A percentile compares a stretch with the other conserved stretches of the same genome.
phyloP scores from a whole-genome alignment of 2,113 vertebrate species.

The Muscicapa adusta region DNA sequence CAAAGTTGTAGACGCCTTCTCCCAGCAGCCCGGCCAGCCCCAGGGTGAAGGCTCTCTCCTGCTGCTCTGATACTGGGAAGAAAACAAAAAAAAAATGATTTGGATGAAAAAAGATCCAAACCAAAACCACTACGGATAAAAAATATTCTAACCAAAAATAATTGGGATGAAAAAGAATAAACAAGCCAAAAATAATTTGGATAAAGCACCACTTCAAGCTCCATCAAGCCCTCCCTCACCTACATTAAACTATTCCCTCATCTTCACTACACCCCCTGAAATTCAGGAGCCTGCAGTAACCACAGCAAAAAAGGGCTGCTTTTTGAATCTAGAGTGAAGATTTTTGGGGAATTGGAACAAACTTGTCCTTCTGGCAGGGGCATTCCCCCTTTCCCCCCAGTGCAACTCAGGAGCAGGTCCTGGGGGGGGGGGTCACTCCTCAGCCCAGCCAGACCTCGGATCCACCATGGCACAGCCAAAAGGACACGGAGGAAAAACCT shows the following conservation, averaged over 20 bases:
- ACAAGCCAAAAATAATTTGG: background rate
- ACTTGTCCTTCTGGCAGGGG: background rate
- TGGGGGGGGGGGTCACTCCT: fast-evolving
- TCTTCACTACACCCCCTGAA: background rate
- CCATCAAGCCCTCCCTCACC: background rate
- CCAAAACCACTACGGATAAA: background rate
- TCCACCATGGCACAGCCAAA: fast-evolving
- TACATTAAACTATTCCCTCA: background rate
- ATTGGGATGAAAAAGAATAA: background rate
- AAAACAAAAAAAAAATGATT: background rate
- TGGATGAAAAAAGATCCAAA: background rate
- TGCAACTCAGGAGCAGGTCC: background rate
- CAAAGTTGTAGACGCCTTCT: constrained; percentile 97
- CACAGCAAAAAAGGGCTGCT: background rate
- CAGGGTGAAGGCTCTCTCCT: constrained; percentile 94
- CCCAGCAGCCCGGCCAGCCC: constrained; percentile 92
- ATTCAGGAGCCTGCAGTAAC: background rate
- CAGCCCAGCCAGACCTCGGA: background rate
- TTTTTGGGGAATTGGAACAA: background rate
- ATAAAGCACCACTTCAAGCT: background rate
- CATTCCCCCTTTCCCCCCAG: too few relatives aligned
- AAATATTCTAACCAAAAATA: background rate
- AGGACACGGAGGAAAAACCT: fast-evolving
- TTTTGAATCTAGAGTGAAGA: fast-evolving
- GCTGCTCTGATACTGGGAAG: constrained; percentile 86